Percentiles rank a stretch among this genome's conserved stretches.
Evolutionary conservation across 2,888 invertebrate species (phyloP).

Genomic region (Orthosia gothica): DNA sequence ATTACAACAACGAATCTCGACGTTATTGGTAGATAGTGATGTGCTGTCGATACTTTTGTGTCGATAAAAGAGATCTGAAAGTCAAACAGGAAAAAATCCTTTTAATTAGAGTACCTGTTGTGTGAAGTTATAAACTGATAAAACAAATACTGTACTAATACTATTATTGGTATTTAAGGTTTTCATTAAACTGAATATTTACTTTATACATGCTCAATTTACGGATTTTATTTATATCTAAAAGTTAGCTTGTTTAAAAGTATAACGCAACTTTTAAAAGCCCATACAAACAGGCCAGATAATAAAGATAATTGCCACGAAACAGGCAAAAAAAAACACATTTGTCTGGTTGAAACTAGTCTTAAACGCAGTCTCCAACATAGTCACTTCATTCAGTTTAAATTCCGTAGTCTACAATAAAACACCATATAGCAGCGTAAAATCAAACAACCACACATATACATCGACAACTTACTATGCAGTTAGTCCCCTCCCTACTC

Average conservation of each 20-base stretch:
- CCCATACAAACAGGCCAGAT: no score
- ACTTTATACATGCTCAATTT: no score
- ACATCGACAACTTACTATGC: conserved; percentile 45
- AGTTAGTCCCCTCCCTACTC: conserved; percentile 57
- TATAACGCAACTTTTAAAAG: no score
- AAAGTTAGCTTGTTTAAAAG: no score
- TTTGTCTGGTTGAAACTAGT: background rate
- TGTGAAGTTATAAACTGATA: no score
- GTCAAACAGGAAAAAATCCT: no score
- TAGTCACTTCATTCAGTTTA: no score
- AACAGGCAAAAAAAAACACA: background rate
- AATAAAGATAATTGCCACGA: background rate
- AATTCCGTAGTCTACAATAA: background rate
- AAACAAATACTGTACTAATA: no score
- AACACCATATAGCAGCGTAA: background rate
- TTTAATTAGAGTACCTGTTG: background rate
- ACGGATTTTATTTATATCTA: no score
- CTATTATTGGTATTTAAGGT: no score
- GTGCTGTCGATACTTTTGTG: background rate
- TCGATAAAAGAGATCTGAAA: conserved; percentile 31
- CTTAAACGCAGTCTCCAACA: background rate
- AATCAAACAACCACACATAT: background rate
- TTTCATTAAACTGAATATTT: no score
- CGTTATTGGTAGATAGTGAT: conserved; percentile 66
- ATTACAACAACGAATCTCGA: conserved; percentile 69